phyloP scores from a whole-genome alignment of 2,797 vertebrate genomes.

The Lagothrix lagotricha region DNA sequence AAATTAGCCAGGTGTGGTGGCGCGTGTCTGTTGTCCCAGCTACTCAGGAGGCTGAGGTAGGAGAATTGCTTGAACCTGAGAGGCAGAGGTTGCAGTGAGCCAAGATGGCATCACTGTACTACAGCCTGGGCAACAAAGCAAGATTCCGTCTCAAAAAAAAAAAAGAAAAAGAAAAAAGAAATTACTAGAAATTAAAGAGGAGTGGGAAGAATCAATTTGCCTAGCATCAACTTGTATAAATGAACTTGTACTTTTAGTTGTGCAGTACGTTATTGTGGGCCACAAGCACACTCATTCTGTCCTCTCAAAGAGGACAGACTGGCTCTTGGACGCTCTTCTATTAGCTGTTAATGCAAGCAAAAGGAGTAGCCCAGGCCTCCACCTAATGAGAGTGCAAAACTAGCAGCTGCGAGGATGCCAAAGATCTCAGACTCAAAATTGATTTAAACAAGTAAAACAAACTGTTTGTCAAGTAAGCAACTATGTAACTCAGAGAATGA shows the following conservation, averaged over 20 bases:
- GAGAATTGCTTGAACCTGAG: too few species aligned
- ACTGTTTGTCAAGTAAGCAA: not conserved
- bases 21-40: too few species aligned
- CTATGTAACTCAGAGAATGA: fast-evolving
- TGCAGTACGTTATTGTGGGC: not conserved
- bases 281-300: not conserved
- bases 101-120: too few species aligned
- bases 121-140: too few species aligned
- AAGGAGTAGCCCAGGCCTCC: not conserved
- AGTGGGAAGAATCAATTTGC: not conserved
- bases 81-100: too few species aligned
- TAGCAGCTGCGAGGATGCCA: not conserved
- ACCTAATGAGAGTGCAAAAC: not conserved
- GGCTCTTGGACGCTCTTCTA: not conserved
- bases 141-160: too few species aligned
- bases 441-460: not conserved
- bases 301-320: not conserved
- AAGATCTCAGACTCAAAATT: not conserved
- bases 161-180: too few species aligned
- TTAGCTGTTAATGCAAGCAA: not conserved
- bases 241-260: not conserved
- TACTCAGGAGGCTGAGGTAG: too few species aligned
- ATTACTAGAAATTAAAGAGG: not conserved
- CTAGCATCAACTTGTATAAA: not conserved
- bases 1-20: too few species aligned